Base-by-base conservation (phyloP, 2,797 vertebrate genomes). In the Poeciliopsis gracilis region DNA sequence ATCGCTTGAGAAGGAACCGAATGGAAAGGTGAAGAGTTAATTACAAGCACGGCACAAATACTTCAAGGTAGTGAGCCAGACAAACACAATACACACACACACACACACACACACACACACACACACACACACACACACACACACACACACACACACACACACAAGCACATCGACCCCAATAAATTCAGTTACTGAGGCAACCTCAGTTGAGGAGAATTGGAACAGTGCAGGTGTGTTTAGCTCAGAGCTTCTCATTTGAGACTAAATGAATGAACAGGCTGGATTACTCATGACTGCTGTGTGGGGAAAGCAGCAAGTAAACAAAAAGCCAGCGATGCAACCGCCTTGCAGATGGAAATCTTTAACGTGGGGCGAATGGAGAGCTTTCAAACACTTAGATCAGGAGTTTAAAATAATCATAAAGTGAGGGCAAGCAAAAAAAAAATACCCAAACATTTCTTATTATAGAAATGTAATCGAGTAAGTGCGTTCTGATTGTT, bases 161-260 rank as follows among this genome's bases (percentile, higher is more conserved):
- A 11, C 59, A 5, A 10, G 7, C 47, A 49, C 49, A 51, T 8
- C 0, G 2, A 2, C 53, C 23, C 72, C 74, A 72, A 86, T 75
- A 80, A 73, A 76, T 67, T 51, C n/a, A 2, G 89, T 89, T 86
- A 79, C 89, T 83, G 63, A 84, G 84, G 87, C 41, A 78, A 93
- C 84, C 59, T 28, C 55, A 41, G 72, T 66, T 75, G 67, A 87
- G 72, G 28, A 80, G 83, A 79, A 53, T 36, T 4, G 55, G 51
- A 15, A 69, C 45, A 76, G 57, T 75, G 76, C 20, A 25, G 73
- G 28, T 83, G 79, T 77, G 84, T 86, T 84, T 82, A 55, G 75
- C 76, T 77, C 82, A n/a, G 70, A 78, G 79, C 67, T 43, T 84
- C 70, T 72, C 46, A 79, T 81, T 92, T 82, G 84, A 78, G 28